phyloP scores from a whole-genome alignment of 2,797 vertebrate genomes.

The Pipistrellus kuhlii region DNA sequence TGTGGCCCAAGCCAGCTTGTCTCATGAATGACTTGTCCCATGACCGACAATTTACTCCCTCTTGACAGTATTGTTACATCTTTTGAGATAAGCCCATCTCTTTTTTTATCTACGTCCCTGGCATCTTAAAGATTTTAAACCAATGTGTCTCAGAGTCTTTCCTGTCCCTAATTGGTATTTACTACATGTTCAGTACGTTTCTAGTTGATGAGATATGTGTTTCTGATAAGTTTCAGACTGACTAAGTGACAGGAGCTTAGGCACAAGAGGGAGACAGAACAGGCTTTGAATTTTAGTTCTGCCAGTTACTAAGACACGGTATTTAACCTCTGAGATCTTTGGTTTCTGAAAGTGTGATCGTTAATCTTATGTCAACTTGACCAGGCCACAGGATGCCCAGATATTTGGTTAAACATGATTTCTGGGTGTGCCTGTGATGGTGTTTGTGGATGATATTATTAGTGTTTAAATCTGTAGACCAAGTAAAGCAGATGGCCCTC shows the following conservation, averaged over 20 bases:
- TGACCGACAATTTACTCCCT: neutral
- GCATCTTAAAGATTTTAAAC: neutral
- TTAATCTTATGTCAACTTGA: constrained; percentile 28
- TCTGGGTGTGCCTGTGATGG: neutral
- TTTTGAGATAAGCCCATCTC: neutral
- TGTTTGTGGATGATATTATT: constrained; percentile 24
- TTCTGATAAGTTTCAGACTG: neutral
- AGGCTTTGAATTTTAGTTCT: constrained; percentile 5
- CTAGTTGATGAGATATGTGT: neutral
- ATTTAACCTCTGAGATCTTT: neutral
- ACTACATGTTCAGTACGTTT: neutral
- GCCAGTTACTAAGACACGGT: neutral
- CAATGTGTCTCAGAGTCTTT: neutral
- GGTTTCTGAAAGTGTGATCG: neutral
- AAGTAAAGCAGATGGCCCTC: neutral
- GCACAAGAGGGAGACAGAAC: neutral
- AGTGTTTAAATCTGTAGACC: neutral
- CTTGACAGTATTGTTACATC: no score
- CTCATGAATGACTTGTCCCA: neutral
- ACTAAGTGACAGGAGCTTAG: neutral
- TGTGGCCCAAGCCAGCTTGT: neutral
- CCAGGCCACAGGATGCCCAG: neutral
- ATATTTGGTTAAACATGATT: constrained; percentile 16
- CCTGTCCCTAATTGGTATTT: neutral
- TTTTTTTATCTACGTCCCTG: neutral